Evolutionary conservation across 2,113 vertebrate genomes (phyloP).

Genomic region (Phylloscopus trochilus): DNA sequence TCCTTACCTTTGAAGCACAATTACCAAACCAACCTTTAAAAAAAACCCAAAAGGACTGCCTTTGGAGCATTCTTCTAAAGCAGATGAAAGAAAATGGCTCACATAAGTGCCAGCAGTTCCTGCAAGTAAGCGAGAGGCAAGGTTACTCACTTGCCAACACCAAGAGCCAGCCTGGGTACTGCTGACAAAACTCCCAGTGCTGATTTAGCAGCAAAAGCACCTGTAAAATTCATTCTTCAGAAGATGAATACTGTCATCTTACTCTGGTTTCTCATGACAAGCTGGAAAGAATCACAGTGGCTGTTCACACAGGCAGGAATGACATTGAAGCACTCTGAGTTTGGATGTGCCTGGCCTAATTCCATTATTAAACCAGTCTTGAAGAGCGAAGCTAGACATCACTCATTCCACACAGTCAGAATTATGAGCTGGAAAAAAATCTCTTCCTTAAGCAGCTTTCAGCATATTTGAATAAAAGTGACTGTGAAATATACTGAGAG

Average conservation of each 20-base stretch:
- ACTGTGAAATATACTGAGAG: neutral
- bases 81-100: neutral
- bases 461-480: conserved; percentile 1
- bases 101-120: neutral
- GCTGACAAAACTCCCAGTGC: neutral
- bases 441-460: conserved; percentile 28
- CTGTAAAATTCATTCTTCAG: neutral
- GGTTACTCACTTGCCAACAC: neutral
- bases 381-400: neutral
- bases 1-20: neutral
- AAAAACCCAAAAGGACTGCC: neutral
- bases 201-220: neutral
- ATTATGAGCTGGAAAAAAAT: neutral
- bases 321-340: rapidly evolving
- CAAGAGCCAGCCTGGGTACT: neutral
- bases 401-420: neutral
- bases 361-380: neutral
- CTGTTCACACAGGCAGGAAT: neutral
- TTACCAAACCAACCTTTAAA: neutral
- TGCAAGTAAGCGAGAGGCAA: neutral
- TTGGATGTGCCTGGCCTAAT: neutral
- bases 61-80: neutral
- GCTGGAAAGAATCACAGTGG: neutral
- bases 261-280: neutral
- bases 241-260: neutral